These are phyloP conservation scores for Pantala flavescens DNA, from an alignment of 1,140 invertebrate genomes.

Conservation along the genomic window DNA sequence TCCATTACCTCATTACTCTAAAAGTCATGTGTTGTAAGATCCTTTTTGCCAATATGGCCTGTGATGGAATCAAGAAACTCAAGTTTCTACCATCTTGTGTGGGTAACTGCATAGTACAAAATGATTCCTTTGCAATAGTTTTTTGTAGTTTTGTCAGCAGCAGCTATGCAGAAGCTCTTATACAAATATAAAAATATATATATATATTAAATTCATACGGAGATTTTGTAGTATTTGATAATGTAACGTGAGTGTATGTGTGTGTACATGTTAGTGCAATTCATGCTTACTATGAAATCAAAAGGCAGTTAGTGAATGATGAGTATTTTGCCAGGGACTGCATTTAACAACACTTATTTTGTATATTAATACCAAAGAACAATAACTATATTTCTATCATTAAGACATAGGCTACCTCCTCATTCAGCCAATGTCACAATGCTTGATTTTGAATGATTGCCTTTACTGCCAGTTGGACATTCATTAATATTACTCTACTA, in stretches of 20 bases:
- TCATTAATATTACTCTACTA: not conserved
- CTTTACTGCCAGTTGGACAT: slow-evolving; percentile 8
- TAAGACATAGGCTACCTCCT: not conserved
- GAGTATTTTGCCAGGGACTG: not conserved
- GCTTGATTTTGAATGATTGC: slow-evolving; percentile 9
- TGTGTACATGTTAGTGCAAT: slow-evolving; percentile 7
- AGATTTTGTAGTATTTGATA: slow-evolving; percentile 5
- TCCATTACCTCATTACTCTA: slow-evolving; percentile 9
- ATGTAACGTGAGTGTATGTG: not conserved
- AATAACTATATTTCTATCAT: slow-evolving; percentile 11
- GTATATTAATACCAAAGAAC: slow-evolving; percentile 10
- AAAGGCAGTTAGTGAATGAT: slow-evolving; percentile 2
- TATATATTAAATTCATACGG: not conserved
- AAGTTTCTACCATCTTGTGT: slow-evolving; percentile 2
- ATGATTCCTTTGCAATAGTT: slow-evolving; percentile 7
- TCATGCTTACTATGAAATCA: slow-evolving; percentile 6
- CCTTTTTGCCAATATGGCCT: not conserved
- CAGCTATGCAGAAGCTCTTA: slow-evolving; percentile 1
- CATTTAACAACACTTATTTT: slow-evolving; percentile 10
- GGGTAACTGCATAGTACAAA: slow-evolving; percentile 9
- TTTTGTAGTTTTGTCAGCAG: not conserved
- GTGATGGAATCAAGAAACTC: slow-evolving; percentile 1
- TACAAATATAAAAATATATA: not conserved
- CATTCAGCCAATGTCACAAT: not conserved
- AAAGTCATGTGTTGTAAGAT: not conserved